Evolutionary conservation across 2,113 vertebrate species (phyloP), one percentile per base, ranked within the genome.

Genomic region (Damaliscus lunatus): DNA sequence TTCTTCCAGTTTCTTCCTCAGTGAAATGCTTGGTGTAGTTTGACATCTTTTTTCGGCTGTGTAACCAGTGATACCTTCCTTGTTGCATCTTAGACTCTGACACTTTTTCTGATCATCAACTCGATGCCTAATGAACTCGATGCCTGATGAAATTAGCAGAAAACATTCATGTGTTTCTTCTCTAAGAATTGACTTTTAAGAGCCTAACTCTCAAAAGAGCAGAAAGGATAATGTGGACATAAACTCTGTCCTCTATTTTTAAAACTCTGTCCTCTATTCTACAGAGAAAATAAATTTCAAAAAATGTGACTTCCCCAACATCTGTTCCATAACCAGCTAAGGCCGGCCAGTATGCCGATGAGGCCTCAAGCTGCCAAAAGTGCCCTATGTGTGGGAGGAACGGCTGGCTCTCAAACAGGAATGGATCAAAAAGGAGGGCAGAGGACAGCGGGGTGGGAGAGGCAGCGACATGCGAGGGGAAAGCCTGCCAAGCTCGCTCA

Each of bases 301-400:
- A 40, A 97, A 97, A 53, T 2, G 1, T 64, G 62, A 80, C 96
- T 91, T 96, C 94, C 94, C 92, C 84, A 97, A 96, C 95, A 98
- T 96, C 94, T 98, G 85, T 60, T 90, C 0, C 15, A 3, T 55
- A 88, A 57, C 55, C 93, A 92, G 57, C 60, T 40, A 91, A 96
- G 16, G 60, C 55, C 77, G 83, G 96, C 97, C 97, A 31, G 21
- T 0, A 6, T 48, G 27, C 60, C 94, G 71, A n/a, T 21, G 80
- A 96, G 52, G 27, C 7, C 52, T 19, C 13, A 0, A 8, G 31
- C 57, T 98, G 97, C 71, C 95, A 97, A 81, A 53, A 84, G 88
- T 48, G 59, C 11, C 21, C 15, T 48, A 0, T 50, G 33, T 31
- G 31, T 36, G 71, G 92, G 85, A 60, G 55, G 0, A 1, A 13